A percentile compares a stretch with the other conserved stretches of the same genome.
phyloP scores from a whole-genome alignment of 1,140 invertebrate genomes.

The Yoshiicerus persimilis region DNA sequence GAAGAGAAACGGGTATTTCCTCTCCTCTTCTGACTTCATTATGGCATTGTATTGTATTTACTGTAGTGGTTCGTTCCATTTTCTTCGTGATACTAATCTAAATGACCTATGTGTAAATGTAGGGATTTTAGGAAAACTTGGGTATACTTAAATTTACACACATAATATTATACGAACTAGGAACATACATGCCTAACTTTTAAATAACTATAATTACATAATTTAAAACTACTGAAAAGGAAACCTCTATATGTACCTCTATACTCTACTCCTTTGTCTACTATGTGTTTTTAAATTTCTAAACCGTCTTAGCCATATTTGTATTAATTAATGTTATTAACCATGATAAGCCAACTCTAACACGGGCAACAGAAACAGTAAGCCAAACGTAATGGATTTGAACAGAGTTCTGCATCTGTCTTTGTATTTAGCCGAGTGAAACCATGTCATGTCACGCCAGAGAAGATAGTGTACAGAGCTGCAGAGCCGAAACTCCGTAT shows the following conservation, averaged over 20 bases:
- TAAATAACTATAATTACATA: background rate
- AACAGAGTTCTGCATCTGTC: background rate
- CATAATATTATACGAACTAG: background rate
- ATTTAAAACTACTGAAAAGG: no score
- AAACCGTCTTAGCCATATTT: no score
- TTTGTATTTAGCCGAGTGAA: background rate
- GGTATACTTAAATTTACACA: background rate
- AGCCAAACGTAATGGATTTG: background rate
- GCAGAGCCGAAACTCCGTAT: background rate
- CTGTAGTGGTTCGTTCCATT: background rate
- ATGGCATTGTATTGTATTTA: background rate
- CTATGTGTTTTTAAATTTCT: no score
- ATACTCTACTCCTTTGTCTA: no score
- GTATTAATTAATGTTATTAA: no score
- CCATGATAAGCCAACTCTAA: no score
- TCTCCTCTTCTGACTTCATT: background rate
- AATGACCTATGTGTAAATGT: background rate
- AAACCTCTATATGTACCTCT: no score
- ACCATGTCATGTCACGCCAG: background rate
- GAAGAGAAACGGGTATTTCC: background rate
- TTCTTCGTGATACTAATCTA: background rate
- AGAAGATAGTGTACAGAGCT: background rate
- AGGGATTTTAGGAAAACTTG: background rate
- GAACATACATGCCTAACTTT: background rate
- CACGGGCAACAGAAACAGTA: no score